Evolutionary conservation across 2,113 vertebrate genomes (phyloP).

Genomic region (Anolis sagrei): DNA sequence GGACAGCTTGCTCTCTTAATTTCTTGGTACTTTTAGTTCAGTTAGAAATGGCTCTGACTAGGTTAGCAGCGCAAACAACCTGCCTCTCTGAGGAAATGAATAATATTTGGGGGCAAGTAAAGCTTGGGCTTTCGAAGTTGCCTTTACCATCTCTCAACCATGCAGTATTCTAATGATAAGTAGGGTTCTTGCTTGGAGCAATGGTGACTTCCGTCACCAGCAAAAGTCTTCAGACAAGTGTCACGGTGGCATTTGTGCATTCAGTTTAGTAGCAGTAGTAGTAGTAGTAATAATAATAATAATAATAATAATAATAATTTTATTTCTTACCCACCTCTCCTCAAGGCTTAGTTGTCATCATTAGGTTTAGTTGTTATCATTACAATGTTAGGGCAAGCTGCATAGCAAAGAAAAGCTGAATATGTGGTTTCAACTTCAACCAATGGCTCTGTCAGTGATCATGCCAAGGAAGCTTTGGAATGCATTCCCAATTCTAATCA

Average conservation of each 20-base stretch:
- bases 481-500: constrained; percentile 49
- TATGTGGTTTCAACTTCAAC: constrained; percentile 20
- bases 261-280: no score
- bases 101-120: constrained; percentile 19
- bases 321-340: no score
- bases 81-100: constrained; percentile 26
- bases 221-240: background rate
- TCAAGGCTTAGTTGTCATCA: background rate
- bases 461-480: constrained; percentile 79
- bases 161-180: background rate
- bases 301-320: no score
- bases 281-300: no score
- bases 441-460: constrained; percentile 70
- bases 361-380: background rate
- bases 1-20: background rate
- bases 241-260: rapidly evolving
- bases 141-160: constrained; percentile 27
- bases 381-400: constrained; percentile 8
- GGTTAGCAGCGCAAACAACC: constrained; percentile 19
- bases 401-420: background rate
- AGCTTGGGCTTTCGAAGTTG: constrained; percentile 21
- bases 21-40: constrained; percentile 6
- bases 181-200: background rate
- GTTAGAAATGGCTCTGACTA: background rate
- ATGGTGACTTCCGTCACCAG: background rate